phyloP scores from a whole-genome alignment of 2,113 vertebrate species.

The Trichomycterus rosablanca region DNA sequence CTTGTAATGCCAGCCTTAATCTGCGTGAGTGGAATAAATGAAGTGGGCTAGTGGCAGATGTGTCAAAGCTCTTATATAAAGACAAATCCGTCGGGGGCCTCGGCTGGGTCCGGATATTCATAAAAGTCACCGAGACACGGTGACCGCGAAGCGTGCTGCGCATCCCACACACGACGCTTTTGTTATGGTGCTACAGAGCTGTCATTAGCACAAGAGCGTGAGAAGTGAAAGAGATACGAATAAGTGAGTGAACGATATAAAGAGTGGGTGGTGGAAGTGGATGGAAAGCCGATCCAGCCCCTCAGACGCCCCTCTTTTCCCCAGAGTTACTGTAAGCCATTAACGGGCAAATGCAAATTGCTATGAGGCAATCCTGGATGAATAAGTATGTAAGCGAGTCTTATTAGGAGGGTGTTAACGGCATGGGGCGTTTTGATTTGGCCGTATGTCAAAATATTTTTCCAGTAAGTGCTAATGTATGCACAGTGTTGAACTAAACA shows the following conservation, averaged over 20 bases:
- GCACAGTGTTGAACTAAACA: not conserved
- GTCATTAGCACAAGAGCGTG: constrained; percentile 48
- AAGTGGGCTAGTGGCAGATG: constrained; percentile 66
- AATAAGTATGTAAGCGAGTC: constrained; percentile 2
- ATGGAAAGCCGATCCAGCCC: constrained; percentile 1
- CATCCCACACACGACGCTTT: constrained; percentile 32
- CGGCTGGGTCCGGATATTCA: constrained; percentile 68
- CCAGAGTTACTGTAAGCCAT: constrained; percentile 14
- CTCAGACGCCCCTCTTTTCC: not conserved
- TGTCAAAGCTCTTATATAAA: constrained; percentile 72
- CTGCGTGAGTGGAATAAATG: constrained; percentile 77
- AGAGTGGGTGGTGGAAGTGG: not conserved
- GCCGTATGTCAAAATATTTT: constrained; percentile 10
- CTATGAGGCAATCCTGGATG: not conserved
- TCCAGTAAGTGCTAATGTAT: constrained; percentile 2
- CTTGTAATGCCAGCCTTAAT: constrained; percentile 78
- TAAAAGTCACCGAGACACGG: constrained; percentile 61
- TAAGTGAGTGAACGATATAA: not conserved
- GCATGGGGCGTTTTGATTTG: not conserved
- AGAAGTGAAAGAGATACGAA: constrained; percentile 13
- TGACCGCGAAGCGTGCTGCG: constrained; percentile 50
- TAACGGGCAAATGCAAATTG: constrained; percentile 1
- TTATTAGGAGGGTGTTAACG: constrained; percentile 22
- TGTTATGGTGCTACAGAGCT: constrained; percentile 53
- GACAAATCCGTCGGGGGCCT: constrained; percentile 68